Base-by-base conservation (phyloP, 2,797 vertebrate genomes). In the Macroramphosus scolopax region DNA sequence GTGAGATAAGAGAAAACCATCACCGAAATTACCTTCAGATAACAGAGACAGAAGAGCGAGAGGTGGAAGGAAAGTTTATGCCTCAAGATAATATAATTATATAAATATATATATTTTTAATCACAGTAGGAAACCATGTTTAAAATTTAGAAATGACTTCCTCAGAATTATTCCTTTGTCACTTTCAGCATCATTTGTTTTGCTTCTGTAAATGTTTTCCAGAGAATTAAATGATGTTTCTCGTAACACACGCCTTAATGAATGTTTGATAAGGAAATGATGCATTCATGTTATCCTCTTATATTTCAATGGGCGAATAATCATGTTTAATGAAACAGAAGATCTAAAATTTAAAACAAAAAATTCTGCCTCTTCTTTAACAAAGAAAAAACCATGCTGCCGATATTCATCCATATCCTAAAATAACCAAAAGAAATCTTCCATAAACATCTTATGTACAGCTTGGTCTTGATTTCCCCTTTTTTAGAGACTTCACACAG, bases 371-470 rank as follows among this genome's bases (percentile, higher is more conserved):
- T 50, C 46, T 65, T 66, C 41, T 53, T 72, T 52, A 20, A 68
- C 41, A 41, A 37, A 37, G 12, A 51, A 26, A 24, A 39, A 44
- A 33, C 48, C 8, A 34, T 0, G 14, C 14, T 16, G 31, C 39
- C n/a, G 13, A 39, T 16, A 50, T 37, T 2, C 9, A 30, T n/a
- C n/a, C 10, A 33, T 11, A 32, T 18, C 1, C 5, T 18, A 9
- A 17, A 50, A 28, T 40, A 1, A 56, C 8, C 29, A 24, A 43
- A 42, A 34, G 8, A 43, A 42, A 58, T 51, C 66, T 75, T 71
- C 56, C 10, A 75, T 77, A 76, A 72, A 87, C 84, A 60, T 79
- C 73, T 78, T 85, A 86, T 87, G 51, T 87, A 85, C 82, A 85
- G 8, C 17, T 46, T 60, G 36, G 4, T n/a, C 18, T 17, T 46